These are phyloP conservation scores for Callorhinus ursinus DNA, from an alignment of 2,113 vertebrate species.

Conservation along the genomic window DNA sequence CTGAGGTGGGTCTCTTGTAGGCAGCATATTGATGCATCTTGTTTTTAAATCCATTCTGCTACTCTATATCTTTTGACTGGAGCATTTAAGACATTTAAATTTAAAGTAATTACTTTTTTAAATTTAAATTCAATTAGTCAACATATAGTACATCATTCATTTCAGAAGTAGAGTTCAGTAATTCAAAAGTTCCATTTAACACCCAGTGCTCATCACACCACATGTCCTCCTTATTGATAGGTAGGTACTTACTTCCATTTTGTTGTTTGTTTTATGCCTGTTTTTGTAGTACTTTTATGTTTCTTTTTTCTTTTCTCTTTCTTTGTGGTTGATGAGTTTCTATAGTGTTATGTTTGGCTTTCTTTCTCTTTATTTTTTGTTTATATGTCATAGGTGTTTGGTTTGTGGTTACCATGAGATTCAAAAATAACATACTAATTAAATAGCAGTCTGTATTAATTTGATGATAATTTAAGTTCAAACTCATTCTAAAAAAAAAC, in stretches of 20 bases:
- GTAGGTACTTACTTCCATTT: neutral
- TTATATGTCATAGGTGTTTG: neutral
- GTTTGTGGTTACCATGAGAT: neutral
- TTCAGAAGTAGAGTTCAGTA: too few species aligned
- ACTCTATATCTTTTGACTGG: neutral
- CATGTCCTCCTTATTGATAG: neutral
- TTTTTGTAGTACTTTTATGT: neutral
- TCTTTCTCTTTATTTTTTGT: neutral
- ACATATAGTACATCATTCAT: too few species aligned
- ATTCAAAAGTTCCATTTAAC: too few species aligned
- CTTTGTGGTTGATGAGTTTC: neutral
- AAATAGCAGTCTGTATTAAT: neutral
- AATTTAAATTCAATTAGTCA: too few species aligned
- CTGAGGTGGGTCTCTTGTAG: too few species aligned
- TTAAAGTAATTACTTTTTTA: neutral
- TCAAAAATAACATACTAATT: neutral
- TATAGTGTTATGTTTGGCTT: neutral
- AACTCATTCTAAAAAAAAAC: neutral
- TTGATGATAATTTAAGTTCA: neutral
- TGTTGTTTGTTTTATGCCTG: neutral
- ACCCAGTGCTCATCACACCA: too few species aligned
- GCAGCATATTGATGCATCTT: too few species aligned
- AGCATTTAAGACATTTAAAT: neutral
- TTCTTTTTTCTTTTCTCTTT: neutral
- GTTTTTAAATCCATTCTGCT: neutral